Evolutionary conservation across 30 jellyfish, hydroid and myxozoan species (phyloP).

Genomic region (Aurelia aurita): DNA sequence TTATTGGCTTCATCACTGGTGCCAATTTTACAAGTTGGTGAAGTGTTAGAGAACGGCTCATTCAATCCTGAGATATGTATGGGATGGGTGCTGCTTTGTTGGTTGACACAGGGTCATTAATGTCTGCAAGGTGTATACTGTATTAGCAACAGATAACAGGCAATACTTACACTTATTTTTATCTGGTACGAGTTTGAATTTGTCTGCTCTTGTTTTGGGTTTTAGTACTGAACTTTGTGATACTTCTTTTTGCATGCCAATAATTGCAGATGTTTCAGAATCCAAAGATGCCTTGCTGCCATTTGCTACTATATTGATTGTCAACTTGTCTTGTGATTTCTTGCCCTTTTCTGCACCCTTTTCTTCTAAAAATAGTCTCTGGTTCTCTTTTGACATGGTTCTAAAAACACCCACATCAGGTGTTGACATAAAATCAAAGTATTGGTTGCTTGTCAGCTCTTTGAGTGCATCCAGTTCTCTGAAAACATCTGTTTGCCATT

Average conservation of each 20-base stretch:
- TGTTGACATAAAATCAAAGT: conserved; percentile 58
- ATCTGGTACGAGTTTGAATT: conserved; percentile 11
- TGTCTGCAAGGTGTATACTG: no score
- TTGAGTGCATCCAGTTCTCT: conserved; percentile 69
- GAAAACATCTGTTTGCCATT: conserved; percentile 84
- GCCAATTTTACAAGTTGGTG: no score
- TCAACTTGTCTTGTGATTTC: conserved; percentile 8
- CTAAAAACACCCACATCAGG: conserved; percentile 44
- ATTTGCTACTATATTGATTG: conserved; percentile 11
- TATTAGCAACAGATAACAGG: no score
- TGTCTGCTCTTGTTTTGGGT: conserved; percentile 78
- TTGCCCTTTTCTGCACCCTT: conserved; percentile 21
- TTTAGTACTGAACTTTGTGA: conserved; percentile 21
- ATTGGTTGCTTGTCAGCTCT: conserved; percentile 31
- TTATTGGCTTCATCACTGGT: no score
- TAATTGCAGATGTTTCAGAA: conserved; percentile 21
- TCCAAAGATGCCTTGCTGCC: neutral
- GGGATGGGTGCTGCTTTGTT: no score
- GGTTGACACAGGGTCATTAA: no score
- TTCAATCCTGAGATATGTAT: no score
- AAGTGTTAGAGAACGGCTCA: no score
- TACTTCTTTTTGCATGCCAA: conserved; percentile 49
- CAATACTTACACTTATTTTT: conserved; percentile 40
- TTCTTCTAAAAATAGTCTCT: conserved; percentile 24
- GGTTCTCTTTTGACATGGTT: conserved; percentile 22